Evolutionary conservation across 2,113 vertebrate genomes (phyloP).

Genomic region (Empidonax alnorum): DNA sequence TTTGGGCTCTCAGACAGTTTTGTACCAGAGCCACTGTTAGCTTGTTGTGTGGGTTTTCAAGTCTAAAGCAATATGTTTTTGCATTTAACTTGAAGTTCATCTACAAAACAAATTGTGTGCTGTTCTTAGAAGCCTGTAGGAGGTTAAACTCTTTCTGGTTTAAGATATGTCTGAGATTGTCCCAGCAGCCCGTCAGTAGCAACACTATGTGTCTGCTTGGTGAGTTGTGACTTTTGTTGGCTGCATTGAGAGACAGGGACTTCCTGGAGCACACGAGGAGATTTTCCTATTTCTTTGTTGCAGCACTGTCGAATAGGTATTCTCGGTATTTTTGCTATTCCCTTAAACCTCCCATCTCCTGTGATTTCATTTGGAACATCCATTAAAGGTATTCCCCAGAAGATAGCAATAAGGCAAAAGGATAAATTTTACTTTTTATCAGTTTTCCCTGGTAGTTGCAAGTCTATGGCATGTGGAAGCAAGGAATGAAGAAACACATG

Average conservation of each 20-base stretch:
- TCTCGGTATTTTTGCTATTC: background rate
- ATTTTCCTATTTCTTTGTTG: background rate
- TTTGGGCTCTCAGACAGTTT: background rate
- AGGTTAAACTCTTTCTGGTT: background rate
- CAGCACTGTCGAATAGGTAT: background rate
- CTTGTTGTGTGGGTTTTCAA: background rate
- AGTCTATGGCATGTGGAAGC: background rate
- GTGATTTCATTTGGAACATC: background rate
- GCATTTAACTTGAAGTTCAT: background rate
- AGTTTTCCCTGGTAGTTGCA: background rate
- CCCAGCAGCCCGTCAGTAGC: background rate
- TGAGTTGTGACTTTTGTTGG: background rate
- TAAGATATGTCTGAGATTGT: background rate
- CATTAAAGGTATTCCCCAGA: background rate
- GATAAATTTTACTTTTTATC: background rate
- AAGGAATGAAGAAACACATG: background rate
- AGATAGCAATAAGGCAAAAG: background rate
- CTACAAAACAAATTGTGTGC: background rate
- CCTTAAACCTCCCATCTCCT: background rate
- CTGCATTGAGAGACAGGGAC: background rate
- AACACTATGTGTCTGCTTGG: background rate
- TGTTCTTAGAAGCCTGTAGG: background rate
- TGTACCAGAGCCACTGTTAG: background rate
- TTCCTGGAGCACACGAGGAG: rapidly evolving
- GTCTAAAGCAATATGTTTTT: background rate